Base-by-base conservation (phyloP, 53 echinoderm and acorn worm species). In the Paelopatides confundens region DNA sequence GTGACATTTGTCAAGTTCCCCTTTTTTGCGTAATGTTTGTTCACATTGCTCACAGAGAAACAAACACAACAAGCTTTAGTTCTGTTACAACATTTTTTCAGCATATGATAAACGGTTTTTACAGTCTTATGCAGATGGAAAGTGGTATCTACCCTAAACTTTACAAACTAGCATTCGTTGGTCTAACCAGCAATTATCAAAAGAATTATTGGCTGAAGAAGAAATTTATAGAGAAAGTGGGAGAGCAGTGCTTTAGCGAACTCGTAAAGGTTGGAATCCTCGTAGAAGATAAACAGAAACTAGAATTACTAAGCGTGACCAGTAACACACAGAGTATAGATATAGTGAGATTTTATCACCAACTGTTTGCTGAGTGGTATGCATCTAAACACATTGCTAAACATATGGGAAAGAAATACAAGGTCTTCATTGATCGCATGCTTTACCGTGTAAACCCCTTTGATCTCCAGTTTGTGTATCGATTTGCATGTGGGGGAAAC, bases 351-450 rank as follows among this genome's bases (percentile, higher is more conserved):
- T 70, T 70, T 32, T 70, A 35, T 32, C 70, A 70, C 37, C 31
- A 68, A 68, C 69, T 68, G 2, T 68, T 68, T 32, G 69, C 69
- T 35, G 69, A 68, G 14, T 68, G 69, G 69, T 68, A 68, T 32
- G 69, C 69, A 32, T 32, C 69, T 17, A 23, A 68, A 3, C 32
- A 68, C 13, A 32, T 68, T 31, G n/a, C 32, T 17, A 11, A 30
- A 32, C 15, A 15, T 32, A 33, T 33, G 12, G 28, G 36, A 7
- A 2, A 5, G 18, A 18, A 17, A 9, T 68, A 31, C 21, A 18
- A 32, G 15, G 13, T 68, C 18, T 33, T 13, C 12, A 17, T 68
- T 17, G 32, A 32, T 4, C 14, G 33, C 3, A 36, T 21, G 0
- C 21, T 68, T 2, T 6, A 11, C 12, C n/a, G 28, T 23, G 34